Conservation (phyloP, 2,888 invertebrate species). For the Polydesmus complanatus region DNA sequence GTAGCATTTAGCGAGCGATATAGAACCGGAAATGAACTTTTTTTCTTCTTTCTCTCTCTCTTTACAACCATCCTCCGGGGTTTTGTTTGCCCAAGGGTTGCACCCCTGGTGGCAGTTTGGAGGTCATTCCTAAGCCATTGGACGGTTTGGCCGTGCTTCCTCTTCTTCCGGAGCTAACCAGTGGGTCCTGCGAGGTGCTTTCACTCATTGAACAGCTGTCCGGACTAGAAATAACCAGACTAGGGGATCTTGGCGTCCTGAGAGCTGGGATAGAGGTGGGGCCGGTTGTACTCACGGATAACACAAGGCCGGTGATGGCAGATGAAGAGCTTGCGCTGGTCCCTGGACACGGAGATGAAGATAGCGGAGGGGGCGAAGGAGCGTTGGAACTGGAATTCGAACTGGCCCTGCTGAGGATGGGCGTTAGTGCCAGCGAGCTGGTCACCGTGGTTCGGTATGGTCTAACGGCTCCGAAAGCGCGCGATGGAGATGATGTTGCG, state of each 20-base stretch:
- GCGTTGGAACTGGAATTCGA: slow-evolving; percentile 15
- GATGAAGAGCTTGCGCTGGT: not conserved
- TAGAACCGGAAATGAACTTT: too few relatives aligned
- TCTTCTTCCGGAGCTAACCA: slow-evolving; percentile 8
- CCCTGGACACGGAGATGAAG: not conserved
- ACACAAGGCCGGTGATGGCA: not conserved
- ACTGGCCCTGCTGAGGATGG: slow-evolving; percentile 16
- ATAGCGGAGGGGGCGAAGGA: slow-evolving; percentile 6
- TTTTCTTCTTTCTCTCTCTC: too few relatives aligned
- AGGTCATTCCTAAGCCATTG: slow-evolving; percentile 17
- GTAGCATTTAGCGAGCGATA: too few relatives aligned
- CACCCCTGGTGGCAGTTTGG: slow-evolving; percentile 54
- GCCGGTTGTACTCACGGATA: not conserved
- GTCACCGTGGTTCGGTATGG: not conserved
- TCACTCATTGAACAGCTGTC: slow-evolving; percentile 12
- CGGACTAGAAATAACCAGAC: too few relatives aligned
- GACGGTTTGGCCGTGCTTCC: slow-evolving; percentile 16
- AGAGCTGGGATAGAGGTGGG: too few relatives aligned
- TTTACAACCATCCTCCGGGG: slow-evolving; percentile 17
- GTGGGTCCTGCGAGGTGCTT: slow-evolving; percentile 16
- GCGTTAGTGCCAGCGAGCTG: slow-evolving; percentile 11
- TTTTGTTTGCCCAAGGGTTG: slow-evolving; percentile 45
- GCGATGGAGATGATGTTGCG: not conserved
- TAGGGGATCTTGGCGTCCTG: too few relatives aligned
- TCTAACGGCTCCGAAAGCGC: not conserved